Base-by-base conservation (phyloP, 2,113 vertebrate genomes). In the Crotalus tigris region DNA sequence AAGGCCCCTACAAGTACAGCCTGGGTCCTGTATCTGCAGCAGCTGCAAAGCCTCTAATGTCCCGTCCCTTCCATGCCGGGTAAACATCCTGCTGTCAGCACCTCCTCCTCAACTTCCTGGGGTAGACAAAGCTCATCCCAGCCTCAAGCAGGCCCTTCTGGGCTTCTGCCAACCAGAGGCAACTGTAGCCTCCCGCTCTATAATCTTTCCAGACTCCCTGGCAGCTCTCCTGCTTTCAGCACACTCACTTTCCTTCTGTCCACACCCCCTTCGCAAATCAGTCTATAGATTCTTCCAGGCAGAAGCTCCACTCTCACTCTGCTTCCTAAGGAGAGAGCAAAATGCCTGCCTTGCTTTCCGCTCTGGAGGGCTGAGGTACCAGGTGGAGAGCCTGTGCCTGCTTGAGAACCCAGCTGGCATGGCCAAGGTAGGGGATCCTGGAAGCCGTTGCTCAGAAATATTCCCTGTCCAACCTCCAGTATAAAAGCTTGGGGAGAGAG, bases 71-170 rank as follows among this genome's bases (percentile, higher is more conserved):
- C 90, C 90, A 54, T 91, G 93, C 95, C 91, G 94, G 94, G 96
- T 97, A 97, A 97, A 97, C 97, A 97, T 97, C 97, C 97, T 97
- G 96, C 96, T 92, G 85, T 94, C 96, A 96, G 94, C 75, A 3
- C 91, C 97, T 97, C 97, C 97, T 86, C 75, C 49, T 89, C 94
- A 87, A 64, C 54, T 92, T 93, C 92, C 92, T 93, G 92, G 92
- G 92, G 81, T 49, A 64, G 75, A 54, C 89, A 58, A 12, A 55
- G n/a, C 81, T 93, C 92, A 59, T 81, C 89, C 90, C 19, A 69
- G 95, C 95, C 95, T 92, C 95, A 95, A 3, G 0, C 93, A 89
- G 88, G 85, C 0, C 39, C 92, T 91, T 90, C 90, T 88, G 90
- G 86, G 90, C 64, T 49, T 87, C 87, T 93, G 92, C 92, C 89